phyloP scores from a whole-genome alignment of 2,888 invertebrate genomes.

The Oscheius sp. region DNA sequence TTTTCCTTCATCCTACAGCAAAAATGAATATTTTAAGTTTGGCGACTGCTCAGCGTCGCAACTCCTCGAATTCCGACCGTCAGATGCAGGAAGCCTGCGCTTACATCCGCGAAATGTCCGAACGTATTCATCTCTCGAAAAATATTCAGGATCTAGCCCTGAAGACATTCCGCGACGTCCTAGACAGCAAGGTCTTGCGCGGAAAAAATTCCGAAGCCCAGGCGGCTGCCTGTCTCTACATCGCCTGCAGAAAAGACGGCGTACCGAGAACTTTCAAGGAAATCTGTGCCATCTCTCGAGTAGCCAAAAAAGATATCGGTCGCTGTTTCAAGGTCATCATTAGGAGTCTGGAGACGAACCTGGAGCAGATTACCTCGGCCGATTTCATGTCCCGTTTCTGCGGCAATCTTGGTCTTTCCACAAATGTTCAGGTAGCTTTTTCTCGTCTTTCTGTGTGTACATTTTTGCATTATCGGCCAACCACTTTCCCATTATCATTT shows the following conservation, averaged over 20 bases:
- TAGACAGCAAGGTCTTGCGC: slow-evolving; percentile 65
- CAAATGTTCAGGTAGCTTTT: slow-evolving; percentile 33
- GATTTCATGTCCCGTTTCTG: slow-evolving; percentile 96
- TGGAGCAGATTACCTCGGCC: slow-evolving; percentile 94
- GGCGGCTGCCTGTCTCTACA: slow-evolving; percentile 96
- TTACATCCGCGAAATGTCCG: slow-evolving; percentile 97
- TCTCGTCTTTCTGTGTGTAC: background rate
- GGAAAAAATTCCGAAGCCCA: slow-evolving; percentile 95
- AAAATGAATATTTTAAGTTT: slow-evolving; percentile 74
- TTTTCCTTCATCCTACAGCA: background rate
- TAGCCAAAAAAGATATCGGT: slow-evolving; percentile 98
- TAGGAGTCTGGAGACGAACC: slow-evolving; percentile 93
- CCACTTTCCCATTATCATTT: background rate
- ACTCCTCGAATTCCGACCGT: slow-evolving; percentile 89
- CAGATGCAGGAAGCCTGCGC: slow-evolving; percentile 93
- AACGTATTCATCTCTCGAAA: slow-evolving; percentile 93
- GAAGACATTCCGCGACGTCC: slow-evolving; percentile 88
- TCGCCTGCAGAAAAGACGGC: slow-evolving; percentile 96
- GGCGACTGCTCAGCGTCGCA: slow-evolving; percentile 64
- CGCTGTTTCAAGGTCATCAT: slow-evolving; percentile 95
- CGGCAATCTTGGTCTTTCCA: slow-evolving; percentile 85
- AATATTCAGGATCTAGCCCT: slow-evolving; percentile 96
- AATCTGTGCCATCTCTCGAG: slow-evolving; percentile 93
- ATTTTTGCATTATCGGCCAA: background rate
- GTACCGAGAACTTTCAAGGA: slow-evolving; percentile 97